Percentiles rank a stretch among this genome's conserved stretches.
These are phyloP conservation scores for Mechanitis messenoides DNA, from an alignment of 2,888 invertebrate species.

Conservation along the genomic window DNA sequence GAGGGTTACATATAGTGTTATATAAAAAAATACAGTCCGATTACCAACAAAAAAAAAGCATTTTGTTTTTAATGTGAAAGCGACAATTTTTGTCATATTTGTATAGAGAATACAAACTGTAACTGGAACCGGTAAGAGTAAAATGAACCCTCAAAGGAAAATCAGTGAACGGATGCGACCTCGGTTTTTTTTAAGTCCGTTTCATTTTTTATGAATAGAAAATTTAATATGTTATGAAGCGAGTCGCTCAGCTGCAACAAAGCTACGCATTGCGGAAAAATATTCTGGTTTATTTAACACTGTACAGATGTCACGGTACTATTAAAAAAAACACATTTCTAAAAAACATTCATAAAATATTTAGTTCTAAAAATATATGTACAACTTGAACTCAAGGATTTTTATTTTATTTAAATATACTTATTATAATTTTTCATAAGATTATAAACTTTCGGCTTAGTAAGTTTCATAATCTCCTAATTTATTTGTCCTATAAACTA, in stretches of 20 bases:
- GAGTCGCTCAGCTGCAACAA: slow-evolving; percentile 16
- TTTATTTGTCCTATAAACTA: not conserved
- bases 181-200: not conserved
- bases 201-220: slow-evolving; percentile 20
- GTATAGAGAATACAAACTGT: too few species aligned
- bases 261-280: slow-evolving; percentile 14
- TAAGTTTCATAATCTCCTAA: too few species aligned
- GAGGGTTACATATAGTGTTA: too few species aligned
- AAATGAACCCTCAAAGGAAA: slow-evolving; percentile 3
- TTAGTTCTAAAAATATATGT: not conserved
- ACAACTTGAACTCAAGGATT: too few species aligned
- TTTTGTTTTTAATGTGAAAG: too few species aligned
- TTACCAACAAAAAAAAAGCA: too few species aligned
- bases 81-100: too few species aligned
- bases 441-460: too few species aligned
- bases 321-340: not conserved
- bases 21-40: too few species aligned
- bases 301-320: slow-evolving; percentile 5
- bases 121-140: not conserved
- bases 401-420: too few species aligned
- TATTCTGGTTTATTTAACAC: slow-evolving; percentile 18
- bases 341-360: slow-evolving; percentile 8
- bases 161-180: not conserved
- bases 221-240: slow-evolving; percentile 17
- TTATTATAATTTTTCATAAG: too few species aligned